Evolutionary conservation across 1,140 invertebrate genomes (phyloP), one percentile per base, ranked within the genome.

Genomic region (Apis mellifera): DNA sequence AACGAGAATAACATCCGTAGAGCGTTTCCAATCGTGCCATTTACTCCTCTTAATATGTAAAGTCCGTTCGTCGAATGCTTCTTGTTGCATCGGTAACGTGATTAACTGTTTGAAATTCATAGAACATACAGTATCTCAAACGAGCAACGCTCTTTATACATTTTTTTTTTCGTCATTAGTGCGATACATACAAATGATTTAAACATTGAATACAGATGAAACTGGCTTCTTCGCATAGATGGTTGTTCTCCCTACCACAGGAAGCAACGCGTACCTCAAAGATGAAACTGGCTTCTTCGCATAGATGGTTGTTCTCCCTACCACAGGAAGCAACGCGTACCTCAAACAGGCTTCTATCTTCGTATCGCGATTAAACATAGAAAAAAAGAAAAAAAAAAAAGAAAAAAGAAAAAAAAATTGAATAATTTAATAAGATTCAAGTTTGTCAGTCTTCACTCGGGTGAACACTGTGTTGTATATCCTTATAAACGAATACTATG

Each of bases 131-230:
- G 17, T 62, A 75, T 48, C 59, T 74, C 32, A 62, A 74, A 62
- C 73, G 59, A 64, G 23, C 60, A 19, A 76, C 50, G 60, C n/a
- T 65, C 54, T 52, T 65, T 65, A 1, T 65, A 55, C 19, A 32
- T 21, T 75, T 19, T 64, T 62, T 42, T 64, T 15, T 21, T 48
- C 50, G 19, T 65, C 50, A 65, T 76, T 76, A 76, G 50, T 7
- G 19, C 50, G 60, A 65, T 65, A 64, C 74, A 21, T 54, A n/a
- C 62, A 54, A 76, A 54, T 52, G 60, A 65, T 32, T 21, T 21
- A 26, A 62, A 75, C 73, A 48, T 64, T 21, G 73, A 64, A 52
- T 64, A 75, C 73, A 32, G 62, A 75, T 52, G 73, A 75, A 52
- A 52, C 59, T 23, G 71, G 48, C 60, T 64, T 64, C 48, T 15